Conservation (phyloP, 2,797 vertebrate genomes). For the Neosilurus mollespiculum region DNA sequence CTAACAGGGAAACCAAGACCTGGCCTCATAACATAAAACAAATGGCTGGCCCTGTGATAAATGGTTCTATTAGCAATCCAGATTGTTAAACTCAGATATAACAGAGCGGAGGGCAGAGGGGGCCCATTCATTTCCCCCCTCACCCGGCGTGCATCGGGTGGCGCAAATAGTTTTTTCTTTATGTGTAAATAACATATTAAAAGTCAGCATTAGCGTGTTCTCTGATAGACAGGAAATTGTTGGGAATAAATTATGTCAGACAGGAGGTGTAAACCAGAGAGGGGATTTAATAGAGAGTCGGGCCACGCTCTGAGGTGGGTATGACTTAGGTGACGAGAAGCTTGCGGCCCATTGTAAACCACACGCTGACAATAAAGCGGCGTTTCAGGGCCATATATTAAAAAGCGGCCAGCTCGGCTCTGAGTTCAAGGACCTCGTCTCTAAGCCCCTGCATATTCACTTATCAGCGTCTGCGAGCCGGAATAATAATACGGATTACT, state of each 20-base stretch:
- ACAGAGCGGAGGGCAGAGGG: constrained; percentile 76
- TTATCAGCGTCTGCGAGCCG: constrained; percentile 67
- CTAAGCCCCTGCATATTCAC: constrained; percentile 62
- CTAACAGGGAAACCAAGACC: constrained; percentile 75
- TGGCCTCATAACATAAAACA: constrained; percentile 81
- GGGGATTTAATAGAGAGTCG: constrained; percentile 79
- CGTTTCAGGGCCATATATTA: constrained; percentile 63
- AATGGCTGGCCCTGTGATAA: constrained; percentile 88
- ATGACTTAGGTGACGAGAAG: constrained; percentile 85
- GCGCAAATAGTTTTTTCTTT: constrained; percentile 92
- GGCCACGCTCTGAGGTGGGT: constrained; percentile 84
- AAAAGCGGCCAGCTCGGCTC: constrained; percentile 35
- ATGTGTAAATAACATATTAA: constrained; percentile 99
- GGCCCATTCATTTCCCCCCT: constrained; percentile 84
- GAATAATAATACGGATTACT: constrained; percentile 73
- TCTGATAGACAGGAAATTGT: constrained; percentile 92
- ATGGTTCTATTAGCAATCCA: constrained; percentile 99
- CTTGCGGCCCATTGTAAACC: constrained; percentile 82
- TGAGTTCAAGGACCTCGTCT: constrained; percentile 69
- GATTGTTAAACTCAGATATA: constrained; percentile 98
- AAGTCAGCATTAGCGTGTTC: constrained; percentile 90
- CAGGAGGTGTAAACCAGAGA: constrained; percentile 85
- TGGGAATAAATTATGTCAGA: constrained; percentile 91
- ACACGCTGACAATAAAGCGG: constrained; percentile 66
- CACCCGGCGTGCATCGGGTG: constrained; percentile 59